phyloP scores from a whole-genome alignment of 1,140 invertebrate genomes.

The Orius laevigatus region DNA sequence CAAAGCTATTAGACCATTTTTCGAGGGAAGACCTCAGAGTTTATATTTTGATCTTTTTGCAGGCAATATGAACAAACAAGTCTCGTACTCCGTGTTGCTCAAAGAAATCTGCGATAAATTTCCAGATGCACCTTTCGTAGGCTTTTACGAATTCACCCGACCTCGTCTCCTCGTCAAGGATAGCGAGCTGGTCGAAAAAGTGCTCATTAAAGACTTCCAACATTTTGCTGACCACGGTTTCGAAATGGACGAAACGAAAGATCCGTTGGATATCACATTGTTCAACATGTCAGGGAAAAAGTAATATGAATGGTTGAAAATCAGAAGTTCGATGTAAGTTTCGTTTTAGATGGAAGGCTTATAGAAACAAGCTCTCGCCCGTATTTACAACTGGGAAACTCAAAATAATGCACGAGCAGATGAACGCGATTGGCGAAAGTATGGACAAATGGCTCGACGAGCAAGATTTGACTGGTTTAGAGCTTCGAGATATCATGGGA shows the following conservation, averaged over 20 bases:
- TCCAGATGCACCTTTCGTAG: too few species aligned
- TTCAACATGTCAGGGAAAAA: conserved; percentile 22
- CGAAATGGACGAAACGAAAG: conserved; percentile 18
- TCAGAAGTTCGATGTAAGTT: neutral
- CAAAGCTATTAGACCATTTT: too few species aligned
- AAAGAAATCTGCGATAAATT: too few species aligned
- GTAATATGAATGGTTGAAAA: neutral
- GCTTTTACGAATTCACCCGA: conserved; percentile 18
- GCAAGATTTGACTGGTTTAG: neutral
- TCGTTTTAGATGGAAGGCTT: conserved; percentile 35
- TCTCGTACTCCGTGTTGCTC: too few species aligned
- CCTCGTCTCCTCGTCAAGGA: conserved; percentile 34
- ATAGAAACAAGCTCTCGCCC: conserved; percentile 40
- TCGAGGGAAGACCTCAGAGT: too few species aligned
- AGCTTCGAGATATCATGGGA: neutral
- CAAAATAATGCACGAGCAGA: conserved; percentile 15
- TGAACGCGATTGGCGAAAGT: neutral
- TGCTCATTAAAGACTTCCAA: conserved; percentile 26
- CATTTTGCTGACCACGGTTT: conserved; percentile 22
- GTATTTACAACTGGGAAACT: conserved; percentile 43
- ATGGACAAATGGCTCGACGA: neutral
- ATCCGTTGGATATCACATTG: neutral
- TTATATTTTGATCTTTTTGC: too few species aligned
- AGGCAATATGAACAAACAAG: too few species aligned
- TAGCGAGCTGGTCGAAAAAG: conserved; percentile 30